Conservation (phyloP, 2,888 invertebrate genomes). For the Rhaphigaster nebulosa region DNA sequence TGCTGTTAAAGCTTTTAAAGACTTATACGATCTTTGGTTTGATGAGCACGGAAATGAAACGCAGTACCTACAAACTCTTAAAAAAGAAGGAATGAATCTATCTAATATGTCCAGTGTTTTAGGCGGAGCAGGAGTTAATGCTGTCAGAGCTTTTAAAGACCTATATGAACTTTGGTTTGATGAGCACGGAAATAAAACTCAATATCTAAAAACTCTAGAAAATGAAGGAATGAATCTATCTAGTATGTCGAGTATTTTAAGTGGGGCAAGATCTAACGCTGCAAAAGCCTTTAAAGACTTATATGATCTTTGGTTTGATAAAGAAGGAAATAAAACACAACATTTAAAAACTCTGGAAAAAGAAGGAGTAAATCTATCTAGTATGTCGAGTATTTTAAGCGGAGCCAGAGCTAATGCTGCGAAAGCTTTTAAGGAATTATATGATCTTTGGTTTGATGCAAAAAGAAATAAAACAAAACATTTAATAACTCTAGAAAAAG, state of each 20-base stretch:
- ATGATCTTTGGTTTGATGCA: slow-evolving; percentile 32
- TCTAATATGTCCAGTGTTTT: background rate
- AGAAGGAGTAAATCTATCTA: slow-evolving; percentile 1
- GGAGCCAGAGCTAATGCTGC: background rate
- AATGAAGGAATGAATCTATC: background rate
- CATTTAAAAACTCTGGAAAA: slow-evolving; percentile 22
- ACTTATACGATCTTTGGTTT: background rate
- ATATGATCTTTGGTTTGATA: slow-evolving; percentile 38
- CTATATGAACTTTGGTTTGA: slow-evolving; percentile 43
- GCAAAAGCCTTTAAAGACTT: slow-evolving; percentile 17
- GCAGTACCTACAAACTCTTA: background rate
- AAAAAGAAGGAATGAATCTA: slow-evolving; percentile 29
- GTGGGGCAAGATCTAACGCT: slow-evolving; percentile 16
- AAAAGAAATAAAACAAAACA: slow-evolving; percentile 17
- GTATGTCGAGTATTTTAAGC: slow-evolving; percentile 19
- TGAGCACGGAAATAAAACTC: slow-evolving; percentile 17
- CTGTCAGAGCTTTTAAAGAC: slow-evolving; percentile 12
- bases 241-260: slow-evolving; percentile 27
- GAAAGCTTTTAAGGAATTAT: slow-evolving; percentile 10
- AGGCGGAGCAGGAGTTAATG: background rate
- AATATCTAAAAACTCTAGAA: slow-evolving; percentile 40
- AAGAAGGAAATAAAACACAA: slow-evolving; percentile 28
- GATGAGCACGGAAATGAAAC: slow-evolving; percentile 6
- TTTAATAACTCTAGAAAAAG: background rate
- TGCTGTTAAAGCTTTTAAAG: slow-evolving; percentile 47